phyloP scores from a whole-genome alignment of 2,888 invertebrate genomes.

The Sepiola atlantica region DNA sequence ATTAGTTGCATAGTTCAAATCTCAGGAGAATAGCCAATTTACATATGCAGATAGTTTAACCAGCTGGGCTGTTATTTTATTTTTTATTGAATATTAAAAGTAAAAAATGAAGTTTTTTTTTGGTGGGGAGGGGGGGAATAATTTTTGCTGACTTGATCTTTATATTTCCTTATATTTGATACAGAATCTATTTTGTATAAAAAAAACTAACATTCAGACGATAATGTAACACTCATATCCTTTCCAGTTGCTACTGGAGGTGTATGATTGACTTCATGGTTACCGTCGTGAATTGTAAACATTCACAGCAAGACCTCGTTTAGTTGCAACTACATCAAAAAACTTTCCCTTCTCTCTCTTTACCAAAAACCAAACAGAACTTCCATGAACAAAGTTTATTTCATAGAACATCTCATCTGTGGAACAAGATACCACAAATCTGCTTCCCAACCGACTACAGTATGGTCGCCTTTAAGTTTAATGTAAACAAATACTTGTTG shows the following conservation, averaged over 20 bases:
- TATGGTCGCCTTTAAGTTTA: too few species aligned
- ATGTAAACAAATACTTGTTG: too few species aligned
- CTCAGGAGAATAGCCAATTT: neutral
- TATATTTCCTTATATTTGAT: neutral
- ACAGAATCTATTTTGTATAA: neutral
- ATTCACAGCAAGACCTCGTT: too few species aligned
- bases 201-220: neutral
- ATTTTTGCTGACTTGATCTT: constrained; percentile 24
- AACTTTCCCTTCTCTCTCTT: too few species aligned
- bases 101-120: neutral
- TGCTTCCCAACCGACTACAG: too few species aligned
- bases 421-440: too few species aligned
- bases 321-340: too few species aligned
- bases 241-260: neutral
- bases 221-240: neutral
- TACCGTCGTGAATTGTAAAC: too few species aligned
- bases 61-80: neutral
- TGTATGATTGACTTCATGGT: too few species aligned
- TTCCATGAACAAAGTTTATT: too few species aligned
- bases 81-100: neutral
- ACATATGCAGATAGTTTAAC: constrained; percentile 6
- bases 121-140: neutral
- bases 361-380: too few species aligned
- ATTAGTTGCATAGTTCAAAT: constrained; percentile 9
- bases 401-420: too few species aligned